These are phyloP conservation scores for Achlya flavicornis DNA, from an alignment of 2,888 invertebrate species.

Conservation along the genomic window DNA sequence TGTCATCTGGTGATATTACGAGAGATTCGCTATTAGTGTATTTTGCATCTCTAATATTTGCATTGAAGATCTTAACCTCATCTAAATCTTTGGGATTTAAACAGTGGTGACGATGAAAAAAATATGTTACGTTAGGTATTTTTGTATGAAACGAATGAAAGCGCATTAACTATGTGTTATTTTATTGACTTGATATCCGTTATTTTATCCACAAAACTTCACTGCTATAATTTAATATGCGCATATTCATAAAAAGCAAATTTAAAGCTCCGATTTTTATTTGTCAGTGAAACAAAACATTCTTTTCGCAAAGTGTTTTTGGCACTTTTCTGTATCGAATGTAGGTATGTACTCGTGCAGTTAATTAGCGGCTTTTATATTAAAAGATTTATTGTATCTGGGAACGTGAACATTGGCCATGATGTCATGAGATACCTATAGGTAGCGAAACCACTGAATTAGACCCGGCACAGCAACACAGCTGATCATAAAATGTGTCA, in stretches of 20 bases:
- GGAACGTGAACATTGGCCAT: conserved; percentile 30
- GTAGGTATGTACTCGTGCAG: conserved; percentile 23
- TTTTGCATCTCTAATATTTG: not conserved
- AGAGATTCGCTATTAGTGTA: not conserved
- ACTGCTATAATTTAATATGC: not conserved
- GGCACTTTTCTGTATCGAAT: conserved; percentile 33
- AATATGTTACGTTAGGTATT: no score
- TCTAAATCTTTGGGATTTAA: not conserved
- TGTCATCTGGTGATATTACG: no score
- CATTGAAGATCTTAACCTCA: not conserved
- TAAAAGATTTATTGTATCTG: conserved; percentile 31
- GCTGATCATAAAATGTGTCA: not conserved
- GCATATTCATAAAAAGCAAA: not conserved
- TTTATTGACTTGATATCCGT: not conserved
- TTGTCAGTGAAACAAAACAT: conserved; percentile 9
- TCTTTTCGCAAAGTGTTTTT: conserved; percentile 25
- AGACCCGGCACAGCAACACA: not conserved
- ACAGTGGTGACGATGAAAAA: not conserved
- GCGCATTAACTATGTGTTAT: no score
- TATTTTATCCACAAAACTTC: not conserved
- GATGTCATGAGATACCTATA: conserved; percentile 20
- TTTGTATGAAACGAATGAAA: not conserved
- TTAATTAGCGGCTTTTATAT: conserved; percentile 33
- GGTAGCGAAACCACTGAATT: conserved; percentile 8
- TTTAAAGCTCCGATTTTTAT: not conserved